Conservation (phyloP, 23 tunicate species). For the Halocynthia aurantium region DNA sequence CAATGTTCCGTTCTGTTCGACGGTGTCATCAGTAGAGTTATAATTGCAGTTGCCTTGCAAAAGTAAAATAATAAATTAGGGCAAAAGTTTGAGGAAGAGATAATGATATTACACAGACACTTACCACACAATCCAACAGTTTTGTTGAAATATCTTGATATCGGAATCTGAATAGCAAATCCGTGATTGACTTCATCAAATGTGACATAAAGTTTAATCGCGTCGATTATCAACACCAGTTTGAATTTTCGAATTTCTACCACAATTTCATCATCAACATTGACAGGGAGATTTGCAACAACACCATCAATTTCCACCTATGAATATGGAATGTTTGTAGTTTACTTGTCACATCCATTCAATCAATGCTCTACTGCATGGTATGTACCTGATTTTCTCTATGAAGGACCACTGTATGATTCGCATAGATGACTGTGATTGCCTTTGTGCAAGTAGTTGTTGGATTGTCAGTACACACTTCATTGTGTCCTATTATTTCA, state of each 20-base stretch:
- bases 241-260: neutral
- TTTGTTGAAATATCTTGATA: constrained; percentile 41
- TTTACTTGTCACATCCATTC: neutral
- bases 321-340: constrained; percentile 37
- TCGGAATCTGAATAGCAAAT: constrained; percentile 71
- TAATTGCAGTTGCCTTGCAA: constrained; percentile 80
- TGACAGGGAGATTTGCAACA: constrained; percentile 31
- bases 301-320: constrained; percentile 39
- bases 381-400: constrained; percentile 67
- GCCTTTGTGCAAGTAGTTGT: constrained; percentile 86
- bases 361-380: no score
- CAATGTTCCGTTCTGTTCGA: constrained; percentile 41
- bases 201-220: constrained; percentile 50
- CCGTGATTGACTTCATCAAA: constrained; percentile 88
- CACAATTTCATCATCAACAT: constrained; percentile 30
- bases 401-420: constrained; percentile 34
- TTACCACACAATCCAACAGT: constrained; percentile 93
- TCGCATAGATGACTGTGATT: constrained; percentile 56
- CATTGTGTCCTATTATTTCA: constrained; percentile 86
- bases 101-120: neutral
- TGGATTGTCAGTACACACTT: constrained; percentile 73
- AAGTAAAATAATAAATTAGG: neutral
- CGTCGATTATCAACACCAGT: constrained; percentile 35
- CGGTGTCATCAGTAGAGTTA: constrained; percentile 74
- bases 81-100: neutral